Evolutionary conservation across 2,888 invertebrate genomes (phyloP).

Genomic region (Ernsta delagoae): DNA sequence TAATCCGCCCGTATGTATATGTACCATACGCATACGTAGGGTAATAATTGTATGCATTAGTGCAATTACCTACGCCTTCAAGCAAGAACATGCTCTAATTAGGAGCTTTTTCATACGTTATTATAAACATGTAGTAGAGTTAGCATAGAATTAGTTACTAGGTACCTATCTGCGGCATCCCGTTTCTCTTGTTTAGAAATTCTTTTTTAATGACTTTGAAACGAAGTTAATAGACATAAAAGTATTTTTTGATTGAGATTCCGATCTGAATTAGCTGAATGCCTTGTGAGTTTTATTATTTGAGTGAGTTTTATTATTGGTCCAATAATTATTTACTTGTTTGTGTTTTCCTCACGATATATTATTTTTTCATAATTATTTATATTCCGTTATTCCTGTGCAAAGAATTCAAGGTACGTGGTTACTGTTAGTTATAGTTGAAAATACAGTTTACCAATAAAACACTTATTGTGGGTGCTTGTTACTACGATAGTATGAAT

Average conservation of each 20-base stretch:
- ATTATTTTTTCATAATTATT: too few relatives aligned
- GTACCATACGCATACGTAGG: neutral
- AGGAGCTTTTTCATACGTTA: conserved; percentile 23
- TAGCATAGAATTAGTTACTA: too few relatives aligned
- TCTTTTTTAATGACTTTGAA: neutral
- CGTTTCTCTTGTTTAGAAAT: conserved; percentile 13
- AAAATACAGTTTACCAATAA: neutral
- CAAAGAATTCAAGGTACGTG: too few relatives aligned
- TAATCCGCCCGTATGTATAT: neutral
- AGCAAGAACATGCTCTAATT: conserved; percentile 33
- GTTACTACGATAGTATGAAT: neutral
- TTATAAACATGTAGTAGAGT: too few relatives aligned
- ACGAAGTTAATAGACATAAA: neutral
- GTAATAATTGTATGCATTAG: conserved; percentile 31
- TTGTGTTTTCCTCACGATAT: too few relatives aligned
- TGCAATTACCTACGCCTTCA: conserved; percentile 28
- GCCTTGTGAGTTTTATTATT: neutral
- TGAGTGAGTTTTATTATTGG: too few relatives aligned
- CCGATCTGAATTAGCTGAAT: neutral
- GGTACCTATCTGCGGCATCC: too few relatives aligned
- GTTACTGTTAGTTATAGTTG: neutral
- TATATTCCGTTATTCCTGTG: too few relatives aligned
- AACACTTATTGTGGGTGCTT: neutral
- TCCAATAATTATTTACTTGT: too few relatives aligned
- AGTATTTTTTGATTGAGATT: neutral